Evolutionary conservation across 2,113 vertebrate genomes (phyloP), one percentile per base, ranked within the genome.

Genomic region (Myocastor coypus): DNA sequence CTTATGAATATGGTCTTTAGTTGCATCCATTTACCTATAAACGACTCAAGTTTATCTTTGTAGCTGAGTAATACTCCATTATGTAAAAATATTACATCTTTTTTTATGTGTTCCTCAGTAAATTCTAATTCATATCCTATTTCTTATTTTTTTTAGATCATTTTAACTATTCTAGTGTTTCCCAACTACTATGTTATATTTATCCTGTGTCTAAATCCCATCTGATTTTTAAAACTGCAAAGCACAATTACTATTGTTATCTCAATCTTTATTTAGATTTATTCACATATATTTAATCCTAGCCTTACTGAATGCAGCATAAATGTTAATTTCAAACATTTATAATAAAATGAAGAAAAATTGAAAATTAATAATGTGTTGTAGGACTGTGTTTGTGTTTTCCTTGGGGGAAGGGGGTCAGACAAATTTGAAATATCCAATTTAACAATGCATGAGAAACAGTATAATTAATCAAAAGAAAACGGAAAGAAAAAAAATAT

Each of bases 251-350:
- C 20, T 46, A 17, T 34, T 93, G 63, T 50, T 94, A 68, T 82
- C 19, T 32, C 17, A 61, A 57, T 92, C 32, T 91, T 87, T 91
- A 26, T 66, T 75, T 86, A 19, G 24, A 66, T 50, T 81, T 90
- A 91, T 55, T 46, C 34, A 69, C 19, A 50, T 46, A 84, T 59
- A 84, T 59, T 92, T 89, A 78, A 10, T 64, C 42, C 37, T 82
- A 37, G 11, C 77, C 69, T 81, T 64, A 42, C 64, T 37, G n/a
- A 94, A 64, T 75, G 57, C 28, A 64, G 20, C 55, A 52, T 69
- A 84, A 92, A 12, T 32, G 84, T 77, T 83, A 78, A 40, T 90
- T 84, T 90, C 57, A 82, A 64, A 42, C 42, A 24, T 42, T 92
- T 89, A 16, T 57, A 75, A 87, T 64, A 86, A 63, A 82, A 75